Evolutionary conservation across 1,140 invertebrate species (phyloP).

Genomic region (Drosophila chauvacae): DNA sequence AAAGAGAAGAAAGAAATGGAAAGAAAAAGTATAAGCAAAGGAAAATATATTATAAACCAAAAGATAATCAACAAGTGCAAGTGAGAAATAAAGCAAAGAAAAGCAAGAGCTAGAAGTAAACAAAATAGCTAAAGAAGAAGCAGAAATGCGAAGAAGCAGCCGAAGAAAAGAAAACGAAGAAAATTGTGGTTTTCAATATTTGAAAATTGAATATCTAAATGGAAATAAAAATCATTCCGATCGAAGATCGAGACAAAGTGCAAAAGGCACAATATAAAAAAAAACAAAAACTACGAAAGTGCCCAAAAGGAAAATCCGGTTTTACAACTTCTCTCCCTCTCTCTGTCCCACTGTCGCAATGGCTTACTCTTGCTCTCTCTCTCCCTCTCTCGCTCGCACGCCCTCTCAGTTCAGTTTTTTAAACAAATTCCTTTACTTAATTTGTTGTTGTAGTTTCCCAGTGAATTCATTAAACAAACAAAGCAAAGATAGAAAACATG

Average conservation of each 20-base stretch:
- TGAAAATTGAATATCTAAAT: conserved; percentile 52
- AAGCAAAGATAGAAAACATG: conserved; percentile 19
- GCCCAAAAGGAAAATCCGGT: conserved; percentile 82
- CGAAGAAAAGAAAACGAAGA: conserved; percentile 10
- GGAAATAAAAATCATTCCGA: conserved; percentile 32
- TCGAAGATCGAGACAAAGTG: conserved; percentile 71
- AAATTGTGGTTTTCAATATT: conserved; percentile 26
- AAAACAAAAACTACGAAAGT: conserved; percentile 46
- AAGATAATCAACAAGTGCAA: conserved; percentile 53
- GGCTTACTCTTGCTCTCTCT: conserved; percentile 11
- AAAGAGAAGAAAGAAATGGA: conserved; percentile 31
- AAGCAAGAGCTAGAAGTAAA: conserved; percentile 24
- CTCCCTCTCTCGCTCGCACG: background rate
- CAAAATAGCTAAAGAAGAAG: conserved; percentile 25
- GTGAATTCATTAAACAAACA: conserved; percentile 24
- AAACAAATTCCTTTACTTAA: conserved; percentile 25
- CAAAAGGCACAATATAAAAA: conserved; percentile 67
- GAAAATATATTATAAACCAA: conserved; percentile 7
- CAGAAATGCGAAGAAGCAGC: conserved; percentile 16
- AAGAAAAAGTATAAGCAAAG: conserved; percentile 38
- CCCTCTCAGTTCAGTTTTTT: conserved; percentile 22
- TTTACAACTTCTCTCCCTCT: conserved; percentile 71
- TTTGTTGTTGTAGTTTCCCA: conserved; percentile 20
- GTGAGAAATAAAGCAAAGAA: conserved; percentile 31
- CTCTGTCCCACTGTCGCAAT: conserved; percentile 18